These are phyloP conservation scores for Nymphicus hollandicus DNA, from an alignment of 2,113 vertebrate species.

Conservation along the genomic window DNA sequence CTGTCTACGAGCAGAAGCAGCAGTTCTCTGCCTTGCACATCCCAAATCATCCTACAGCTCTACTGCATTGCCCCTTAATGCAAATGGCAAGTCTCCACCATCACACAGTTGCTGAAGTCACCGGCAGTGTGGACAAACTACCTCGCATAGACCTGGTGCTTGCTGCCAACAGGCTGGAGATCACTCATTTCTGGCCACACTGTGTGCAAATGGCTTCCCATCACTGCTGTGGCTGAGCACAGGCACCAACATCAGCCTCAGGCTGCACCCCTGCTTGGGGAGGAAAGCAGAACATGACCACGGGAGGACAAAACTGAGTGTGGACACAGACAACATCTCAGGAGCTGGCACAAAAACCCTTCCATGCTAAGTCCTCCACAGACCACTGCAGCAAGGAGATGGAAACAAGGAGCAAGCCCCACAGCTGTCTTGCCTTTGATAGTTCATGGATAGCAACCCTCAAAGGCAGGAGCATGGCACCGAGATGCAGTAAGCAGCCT, in stretches of 20 bases:
- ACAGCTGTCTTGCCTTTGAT: neutral
- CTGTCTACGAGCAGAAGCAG: neutral
- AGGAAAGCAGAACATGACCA: neutral
- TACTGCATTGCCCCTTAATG: neutral
- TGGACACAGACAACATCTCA: neutral
- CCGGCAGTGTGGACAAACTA: neutral
- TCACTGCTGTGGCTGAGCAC: neutral
- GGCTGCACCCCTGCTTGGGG: neutral
- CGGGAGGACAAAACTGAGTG: fast-evolving
- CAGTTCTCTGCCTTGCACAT: neutral
- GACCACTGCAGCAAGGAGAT: neutral
- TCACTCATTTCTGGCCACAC: neutral
- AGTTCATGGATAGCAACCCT: neutral
- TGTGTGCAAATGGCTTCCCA: neutral
- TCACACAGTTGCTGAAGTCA: neutral
- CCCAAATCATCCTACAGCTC: neutral
- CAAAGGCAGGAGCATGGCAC: neutral
- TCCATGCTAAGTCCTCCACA: fast-evolving
- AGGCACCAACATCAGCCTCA: neutral
- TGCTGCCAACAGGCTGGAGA: neutral
- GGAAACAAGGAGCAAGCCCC: neutral
- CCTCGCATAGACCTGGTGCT: neutral
- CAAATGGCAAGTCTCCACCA: neutral
- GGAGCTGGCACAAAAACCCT: neutral
- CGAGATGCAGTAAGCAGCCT: fast-evolving